phyloP scores from a whole-genome alignment of 2,888 invertebrate genomes.

The Metacarcinus magister region DNA sequence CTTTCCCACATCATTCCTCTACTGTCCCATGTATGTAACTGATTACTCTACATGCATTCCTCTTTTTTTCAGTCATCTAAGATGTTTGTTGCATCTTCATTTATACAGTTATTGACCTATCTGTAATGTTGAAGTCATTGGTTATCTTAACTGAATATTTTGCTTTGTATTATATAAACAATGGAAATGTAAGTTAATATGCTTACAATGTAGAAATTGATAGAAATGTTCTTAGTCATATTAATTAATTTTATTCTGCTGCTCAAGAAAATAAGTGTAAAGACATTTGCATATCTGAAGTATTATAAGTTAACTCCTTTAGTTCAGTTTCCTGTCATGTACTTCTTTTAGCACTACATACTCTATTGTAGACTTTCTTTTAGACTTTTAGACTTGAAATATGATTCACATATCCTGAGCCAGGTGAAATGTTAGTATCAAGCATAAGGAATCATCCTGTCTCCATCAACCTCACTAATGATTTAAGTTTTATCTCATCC shows the following conservation, averaged over 20 bases:
- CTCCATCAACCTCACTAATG: constrained; percentile 32
- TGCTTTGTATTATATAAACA: not conserved
- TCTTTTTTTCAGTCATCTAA: not conserved
- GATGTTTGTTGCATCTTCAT: not conserved
- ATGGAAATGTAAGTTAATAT: not conserved
- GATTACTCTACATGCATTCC: not conserved
- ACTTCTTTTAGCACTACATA: not conserved
- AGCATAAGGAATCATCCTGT: not conserved
- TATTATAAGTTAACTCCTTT: constrained; percentile 40
- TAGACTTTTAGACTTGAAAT: not conserved
- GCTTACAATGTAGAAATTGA: constrained; percentile 17
- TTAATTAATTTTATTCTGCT: constrained; percentile 3
- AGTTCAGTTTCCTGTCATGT: not conserved
- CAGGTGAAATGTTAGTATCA: constrained; percentile 32
- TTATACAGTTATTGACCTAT: not conserved
- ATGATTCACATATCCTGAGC: not conserved
- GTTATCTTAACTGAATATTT: not conserved
- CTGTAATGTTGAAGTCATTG: not conserved
- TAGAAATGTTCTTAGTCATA: not conserved
- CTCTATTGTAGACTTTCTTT: not conserved
- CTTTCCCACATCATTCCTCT: not conserved
- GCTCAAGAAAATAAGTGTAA: constrained; percentile 48
- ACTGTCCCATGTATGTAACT: not conserved
- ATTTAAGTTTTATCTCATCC: not conserved
- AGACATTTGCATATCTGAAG: constrained; percentile 32